Evolutionary conservation across 2,113 vertebrate genomes (phyloP).

Genomic region (Natator depressus): DNA sequence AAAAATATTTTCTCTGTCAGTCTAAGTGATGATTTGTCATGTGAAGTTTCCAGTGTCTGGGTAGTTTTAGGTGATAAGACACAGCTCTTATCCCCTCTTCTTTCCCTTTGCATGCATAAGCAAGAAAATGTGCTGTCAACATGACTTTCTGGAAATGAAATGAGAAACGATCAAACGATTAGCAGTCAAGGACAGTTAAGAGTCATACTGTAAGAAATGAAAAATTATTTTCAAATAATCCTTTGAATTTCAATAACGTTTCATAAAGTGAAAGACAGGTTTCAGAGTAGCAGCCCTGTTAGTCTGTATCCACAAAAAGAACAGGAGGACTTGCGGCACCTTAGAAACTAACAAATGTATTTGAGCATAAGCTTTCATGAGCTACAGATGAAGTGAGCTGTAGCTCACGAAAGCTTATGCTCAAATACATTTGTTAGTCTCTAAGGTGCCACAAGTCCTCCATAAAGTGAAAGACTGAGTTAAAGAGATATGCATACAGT

Average conservation of each 20-base stretch:
- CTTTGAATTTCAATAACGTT: background rate
- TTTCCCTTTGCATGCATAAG: background rate
- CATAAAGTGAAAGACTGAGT: background rate
- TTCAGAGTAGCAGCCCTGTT: too few relatives aligned
- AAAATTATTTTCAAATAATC: constrained; percentile 7
- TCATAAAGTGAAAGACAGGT: background rate
- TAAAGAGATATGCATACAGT: background rate
- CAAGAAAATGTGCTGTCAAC: background rate
- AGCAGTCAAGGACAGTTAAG: constrained; percentile 33
- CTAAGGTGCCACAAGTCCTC: too few relatives aligned
- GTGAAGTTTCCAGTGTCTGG: background rate
- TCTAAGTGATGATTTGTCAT: background rate
- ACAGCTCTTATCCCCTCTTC: background rate
- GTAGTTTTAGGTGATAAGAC: background rate
- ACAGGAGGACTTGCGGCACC: too few relatives aligned
- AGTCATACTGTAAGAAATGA: constrained; percentile 5
- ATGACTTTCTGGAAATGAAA: background rate
- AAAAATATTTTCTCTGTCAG: background rate
- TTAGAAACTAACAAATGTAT: too few relatives aligned
- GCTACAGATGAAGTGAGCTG: too few relatives aligned
- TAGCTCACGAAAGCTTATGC: too few relatives aligned
- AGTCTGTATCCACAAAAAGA: too few relatives aligned
- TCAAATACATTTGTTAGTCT: too few relatives aligned
- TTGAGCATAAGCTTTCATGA: too few relatives aligned
- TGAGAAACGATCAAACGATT: constrained; percentile 12